Conservation (phyloP, 2,113 vertebrate species). For the Kryptolebias marmoratus region DNA sequence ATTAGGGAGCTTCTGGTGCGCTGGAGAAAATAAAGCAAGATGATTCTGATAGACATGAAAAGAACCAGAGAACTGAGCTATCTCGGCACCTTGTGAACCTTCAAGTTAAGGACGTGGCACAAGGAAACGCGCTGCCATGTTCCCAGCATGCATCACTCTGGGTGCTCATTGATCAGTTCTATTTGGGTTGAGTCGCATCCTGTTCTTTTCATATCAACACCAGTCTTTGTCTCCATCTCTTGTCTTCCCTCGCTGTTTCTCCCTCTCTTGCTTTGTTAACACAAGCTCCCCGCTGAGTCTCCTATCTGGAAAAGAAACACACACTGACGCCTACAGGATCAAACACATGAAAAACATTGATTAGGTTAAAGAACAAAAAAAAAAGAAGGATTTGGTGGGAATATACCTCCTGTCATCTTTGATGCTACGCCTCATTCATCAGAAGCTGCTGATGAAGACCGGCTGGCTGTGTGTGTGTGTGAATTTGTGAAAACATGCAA, state of each 20-base stretch:
- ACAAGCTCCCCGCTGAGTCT: constrained; percentile 29
- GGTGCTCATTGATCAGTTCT: constrained; percentile 73
- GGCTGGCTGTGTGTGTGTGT: not conserved
- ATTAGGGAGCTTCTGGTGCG: constrained; percentile 46
- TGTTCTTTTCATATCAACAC: constrained; percentile 50
- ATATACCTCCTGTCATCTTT: constrained; percentile 40
- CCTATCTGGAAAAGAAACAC: constrained; percentile 20
- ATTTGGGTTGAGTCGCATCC: constrained; percentile 32
- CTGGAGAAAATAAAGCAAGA: not conserved
- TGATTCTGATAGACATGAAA: constrained; percentile 14
- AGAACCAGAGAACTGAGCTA: not conserved
- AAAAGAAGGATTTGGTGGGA: constrained; percentile 19
- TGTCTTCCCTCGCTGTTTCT: constrained; percentile 24
- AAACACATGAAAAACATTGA: constrained; percentile 56
- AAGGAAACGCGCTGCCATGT: constrained; percentile 48
- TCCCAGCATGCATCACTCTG: constrained; percentile 59
- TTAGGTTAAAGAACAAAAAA: constrained; percentile 46
- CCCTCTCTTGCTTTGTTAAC: constrained; percentile 42
- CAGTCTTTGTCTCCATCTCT: constrained; percentile 51
- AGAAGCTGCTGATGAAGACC: constrained; percentile 38
- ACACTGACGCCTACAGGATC: constrained; percentile 27
- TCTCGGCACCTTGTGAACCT: not conserved
- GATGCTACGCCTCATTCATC: constrained; percentile 51
- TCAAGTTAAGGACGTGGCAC: constrained; percentile 46
- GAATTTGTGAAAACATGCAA: not conserved